Base-by-base conservation (phyloP, 2,113 vertebrate genomes). In the Hippocampus zosterae region DNA sequence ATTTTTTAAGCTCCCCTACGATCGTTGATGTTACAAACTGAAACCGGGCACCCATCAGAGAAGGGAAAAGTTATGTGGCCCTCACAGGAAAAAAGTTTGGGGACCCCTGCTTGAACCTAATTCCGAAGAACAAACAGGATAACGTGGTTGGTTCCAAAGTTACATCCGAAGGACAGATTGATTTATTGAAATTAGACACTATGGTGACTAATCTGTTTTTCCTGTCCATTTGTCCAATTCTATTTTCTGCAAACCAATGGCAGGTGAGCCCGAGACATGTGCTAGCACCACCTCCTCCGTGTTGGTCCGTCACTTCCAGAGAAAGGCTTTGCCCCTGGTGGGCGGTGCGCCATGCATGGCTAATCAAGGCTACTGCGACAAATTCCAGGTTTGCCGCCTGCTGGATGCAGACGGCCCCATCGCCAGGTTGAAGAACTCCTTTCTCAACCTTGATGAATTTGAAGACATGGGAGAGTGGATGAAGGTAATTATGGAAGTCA, bases 331-430 rank as follows among this genome's bases (percentile, higher is more conserved):
- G 69, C 70, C 84, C 0, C 76, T 92, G 40, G 72, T 88, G 0
- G 74, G 91, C 0, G 93, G 92, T 0, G 78, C 92, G 0, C 91
- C 92, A 0, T 94, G 94, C 72, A 84, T 76, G 1, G 70, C 70
- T 33, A 92, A 86, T 74, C 85, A 61, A 33, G 92, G 91, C n/a
- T 93, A 91, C 82, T 93, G 93, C 0, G 93, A 93, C 77, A 91
- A 87, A 68, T 91, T 94, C 66, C 84, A 91, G 0, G 23, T 90
- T 18, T 94, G 93, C 63, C 89, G 91, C n/a, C 64, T 90, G 12
- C 86, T 93, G 68, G 87, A 94, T 27, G 91, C 91, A 1, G 92
- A 93, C 0, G 90, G 93, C 0, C 93, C 92, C 23, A 90, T 92
- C 0, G 93, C 93, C 19, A 83, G 91, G 60, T 87, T 92, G 52